These are phyloP conservation scores for Drosophila mettleri DNA, from an alignment of 2,888 invertebrate genomes.

Conservation along the genomic window DNA sequence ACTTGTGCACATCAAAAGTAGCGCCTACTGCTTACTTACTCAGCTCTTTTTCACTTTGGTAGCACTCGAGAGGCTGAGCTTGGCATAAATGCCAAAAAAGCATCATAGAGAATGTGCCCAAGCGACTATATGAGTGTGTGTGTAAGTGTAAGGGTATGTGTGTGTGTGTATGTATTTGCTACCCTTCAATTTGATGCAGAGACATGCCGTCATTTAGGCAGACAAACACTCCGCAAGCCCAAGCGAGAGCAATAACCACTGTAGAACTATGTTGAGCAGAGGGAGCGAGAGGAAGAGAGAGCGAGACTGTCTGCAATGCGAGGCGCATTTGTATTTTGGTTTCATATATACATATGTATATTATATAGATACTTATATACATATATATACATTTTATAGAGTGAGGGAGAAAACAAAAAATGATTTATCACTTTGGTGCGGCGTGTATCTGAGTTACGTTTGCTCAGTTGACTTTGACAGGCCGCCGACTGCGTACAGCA, in stretches of 20 bases:
- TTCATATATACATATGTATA: slow-evolving; percentile 17
- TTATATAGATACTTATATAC: not conserved
- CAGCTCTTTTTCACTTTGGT: slow-evolving; percentile 61
- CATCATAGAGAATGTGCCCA: slow-evolving; percentile 53
- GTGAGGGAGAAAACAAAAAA: slow-evolving; percentile 54
- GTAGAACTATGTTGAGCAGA: slow-evolving; percentile 19
- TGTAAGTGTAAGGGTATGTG: slow-evolving; percentile 9
- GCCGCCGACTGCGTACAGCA: slow-evolving; percentile 49
- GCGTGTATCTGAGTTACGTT: slow-evolving; percentile 51
- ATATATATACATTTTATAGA: slow-evolving; percentile 10
- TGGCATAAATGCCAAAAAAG: slow-evolving; percentile 63
- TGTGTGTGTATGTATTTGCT: slow-evolving; percentile 50
- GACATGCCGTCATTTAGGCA: slow-evolving; percentile 68
- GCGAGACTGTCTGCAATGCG: slow-evolving; percentile 42
- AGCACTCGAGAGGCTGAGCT: slow-evolving; percentile 57
- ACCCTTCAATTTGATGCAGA: slow-evolving; percentile 73
- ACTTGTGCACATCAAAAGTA: slow-evolving; percentile 38
- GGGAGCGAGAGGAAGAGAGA: not conserved
- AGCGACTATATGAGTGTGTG: slow-evolving; percentile 15
- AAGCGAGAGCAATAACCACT: slow-evolving; percentile 28
- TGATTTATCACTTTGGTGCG: slow-evolving; percentile 69
- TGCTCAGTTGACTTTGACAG: slow-evolving; percentile 75
- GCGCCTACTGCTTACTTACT: slow-evolving; percentile 45
- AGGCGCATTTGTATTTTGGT: slow-evolving; percentile 66
- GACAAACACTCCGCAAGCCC: slow-evolving; percentile 54